Percentiles rank a stretch among this genome's conserved stretches.
Conservation (phyloP, 2,113 vertebrate species). For the Ptilonorhynchus violaceus region DNA sequence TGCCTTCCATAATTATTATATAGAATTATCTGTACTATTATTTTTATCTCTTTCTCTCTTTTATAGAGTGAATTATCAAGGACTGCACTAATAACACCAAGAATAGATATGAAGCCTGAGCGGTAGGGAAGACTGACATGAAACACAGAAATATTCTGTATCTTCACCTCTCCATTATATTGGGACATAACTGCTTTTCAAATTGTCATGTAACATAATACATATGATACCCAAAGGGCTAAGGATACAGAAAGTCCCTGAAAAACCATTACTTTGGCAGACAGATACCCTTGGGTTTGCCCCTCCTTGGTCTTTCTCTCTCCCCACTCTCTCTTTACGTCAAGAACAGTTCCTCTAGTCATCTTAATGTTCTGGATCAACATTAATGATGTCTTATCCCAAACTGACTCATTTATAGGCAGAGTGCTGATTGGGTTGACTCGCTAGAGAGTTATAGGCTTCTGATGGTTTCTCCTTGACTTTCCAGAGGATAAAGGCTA, state of each 20-base stretch:
- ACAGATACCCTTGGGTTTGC: neutral
- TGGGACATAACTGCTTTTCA: neutral
- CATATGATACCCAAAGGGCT: rapidly evolving
- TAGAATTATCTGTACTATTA: neutral
- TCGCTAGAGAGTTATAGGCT: neutral
- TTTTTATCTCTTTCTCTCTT: neutral
- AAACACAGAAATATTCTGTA: neutral
- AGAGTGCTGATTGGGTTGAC: neutral
- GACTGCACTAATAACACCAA: neutral
- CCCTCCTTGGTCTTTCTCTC: neutral
- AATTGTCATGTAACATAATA: neutral
- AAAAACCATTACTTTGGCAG: neutral
- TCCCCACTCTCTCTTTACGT: neutral
- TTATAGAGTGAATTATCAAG: neutral
- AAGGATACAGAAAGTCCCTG: neutral
- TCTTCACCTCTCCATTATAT: neutral
- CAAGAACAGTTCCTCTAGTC: neutral
- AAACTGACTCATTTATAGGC: neutral
- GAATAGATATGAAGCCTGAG: neutral
- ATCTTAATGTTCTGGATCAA: neutral
- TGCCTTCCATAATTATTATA: rapidly evolving
- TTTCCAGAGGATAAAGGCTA: neutral
- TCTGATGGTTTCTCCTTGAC: neutral
- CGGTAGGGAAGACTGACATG: neutral
- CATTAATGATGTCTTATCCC: neutral